Evolutionary conservation across 2,888 invertebrate genomes (phyloP).

Genomic region (Hyposoter didymator): DNA sequence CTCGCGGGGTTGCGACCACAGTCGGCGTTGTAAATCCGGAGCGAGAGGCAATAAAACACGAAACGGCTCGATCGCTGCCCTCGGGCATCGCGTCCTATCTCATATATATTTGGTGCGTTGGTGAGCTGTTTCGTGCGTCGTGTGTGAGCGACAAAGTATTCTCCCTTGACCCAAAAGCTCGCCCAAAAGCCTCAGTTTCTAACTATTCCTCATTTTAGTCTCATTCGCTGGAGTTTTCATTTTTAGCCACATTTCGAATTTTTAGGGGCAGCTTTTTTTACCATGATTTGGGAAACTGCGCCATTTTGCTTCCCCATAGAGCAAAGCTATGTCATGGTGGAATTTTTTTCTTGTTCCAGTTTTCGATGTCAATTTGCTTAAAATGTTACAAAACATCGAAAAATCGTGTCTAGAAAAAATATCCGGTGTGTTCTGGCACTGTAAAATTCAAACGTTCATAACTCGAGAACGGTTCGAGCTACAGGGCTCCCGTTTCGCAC

Average conservation of each 20-base stretch:
- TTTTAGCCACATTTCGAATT: background rate
- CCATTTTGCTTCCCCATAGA: too few relatives aligned
- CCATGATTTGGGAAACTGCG: background rate
- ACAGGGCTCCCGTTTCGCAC: too few relatives aligned
- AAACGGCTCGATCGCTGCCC: conserved; percentile 51
- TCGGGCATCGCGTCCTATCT: conserved; percentile 49
- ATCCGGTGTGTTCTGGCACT: too few relatives aligned
- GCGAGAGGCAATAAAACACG: conserved; percentile 66
- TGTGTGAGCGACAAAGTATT: background rate
- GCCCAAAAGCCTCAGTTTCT: background rate
- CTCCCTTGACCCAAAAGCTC: background rate
- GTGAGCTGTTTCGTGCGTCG: background rate
- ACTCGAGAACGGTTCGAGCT: too few relatives aligned
- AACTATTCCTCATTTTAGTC: background rate
- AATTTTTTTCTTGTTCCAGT: too few relatives aligned
- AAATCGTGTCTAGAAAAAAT: too few relatives aligned
- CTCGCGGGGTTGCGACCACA: conserved; percentile 53
- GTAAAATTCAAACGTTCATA: too few relatives aligned
- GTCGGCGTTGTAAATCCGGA: conserved; percentile 60
- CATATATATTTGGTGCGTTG: background rate
- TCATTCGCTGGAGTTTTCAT: background rate
- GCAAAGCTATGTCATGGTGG: too few relatives aligned
- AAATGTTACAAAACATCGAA: too few relatives aligned
- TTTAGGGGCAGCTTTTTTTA: background rate
- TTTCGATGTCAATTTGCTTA: too few relatives aligned